Base-by-base conservation (phyloP, 37 sponge, comb jelly and placozoan genomes). In the Ianthella basta region DNA sequence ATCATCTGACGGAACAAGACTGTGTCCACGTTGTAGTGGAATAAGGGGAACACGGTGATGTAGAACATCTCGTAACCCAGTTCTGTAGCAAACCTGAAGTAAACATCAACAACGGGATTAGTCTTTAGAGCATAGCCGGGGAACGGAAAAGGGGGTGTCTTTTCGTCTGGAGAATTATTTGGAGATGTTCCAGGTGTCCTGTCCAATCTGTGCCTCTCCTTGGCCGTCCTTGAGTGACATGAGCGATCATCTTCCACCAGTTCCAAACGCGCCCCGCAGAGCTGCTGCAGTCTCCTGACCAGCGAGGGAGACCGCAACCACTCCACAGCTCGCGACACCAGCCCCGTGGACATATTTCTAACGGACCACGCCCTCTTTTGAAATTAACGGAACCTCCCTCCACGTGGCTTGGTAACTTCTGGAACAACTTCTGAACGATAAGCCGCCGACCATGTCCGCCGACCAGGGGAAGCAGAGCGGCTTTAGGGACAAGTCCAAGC, bases 401-500 rank as follows among this genome's bases (percentile, higher is more conserved):
- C 50, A 44, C 50, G 50, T 44, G 50, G 50, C 50, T 44, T 8
- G 8, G 50, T 44, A 44, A 44, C 50, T 44, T 44, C 50, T 44
- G 50, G 50, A 44, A 44, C 50, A 44, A 3, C 50, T n/a, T n/a
- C n/a, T n/a, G n/a, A n/a, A n/a, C n/a, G n/a, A n/a, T n/a, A n/a
- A 44, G 50, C 3, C 50, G 8, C 6, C 50, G 50, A 44, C 50
- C 50, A 44, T 44, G 50, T 44, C 50, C 3, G 50, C 50, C 8
- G 50, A 44, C 50, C 50, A 44, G 8, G 86, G 86, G 54, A 83
- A 83, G 68, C 44, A 77, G 74, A 56, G 65, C 23, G 72, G 80
- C 15, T 99, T 97, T 81, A 82, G 89, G 74, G 97, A 97, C 84
- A 92, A 93, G 72, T 92, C 93, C 36, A 99, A 97, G 81, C 99